A percentile compares a stretch with the other conserved stretches of the same genome.
Evolutionary conservation across 2,113 vertebrate genomes (phyloP).

Genomic region (Falco punctatus): DNA sequence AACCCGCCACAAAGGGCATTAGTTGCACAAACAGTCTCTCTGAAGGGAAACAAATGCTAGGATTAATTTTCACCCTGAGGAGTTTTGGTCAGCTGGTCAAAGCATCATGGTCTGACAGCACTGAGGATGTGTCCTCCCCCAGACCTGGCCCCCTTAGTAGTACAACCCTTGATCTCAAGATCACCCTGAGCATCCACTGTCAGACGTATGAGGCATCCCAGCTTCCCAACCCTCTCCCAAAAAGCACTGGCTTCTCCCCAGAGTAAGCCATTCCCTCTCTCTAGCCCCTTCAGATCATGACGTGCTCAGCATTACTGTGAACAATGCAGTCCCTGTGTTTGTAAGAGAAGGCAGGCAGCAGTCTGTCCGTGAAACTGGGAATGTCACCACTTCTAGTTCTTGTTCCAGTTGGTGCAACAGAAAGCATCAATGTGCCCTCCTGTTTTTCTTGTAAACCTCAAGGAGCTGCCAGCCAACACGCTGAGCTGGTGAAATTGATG

Average conservation of each 20-base stretch:
- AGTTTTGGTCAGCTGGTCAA: neutral
- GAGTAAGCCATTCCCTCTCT: neutral
- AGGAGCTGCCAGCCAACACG: constrained; percentile 30
- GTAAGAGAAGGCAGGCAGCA: neutral
- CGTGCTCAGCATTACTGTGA: neutral
- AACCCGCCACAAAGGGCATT: neutral
- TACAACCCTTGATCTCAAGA: neutral
- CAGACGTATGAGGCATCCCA: neutral
- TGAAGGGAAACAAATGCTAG: neutral
- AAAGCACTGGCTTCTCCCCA: neutral
- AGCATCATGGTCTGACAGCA: neutral
- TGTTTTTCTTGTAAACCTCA: neutral
- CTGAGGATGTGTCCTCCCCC: neutral
- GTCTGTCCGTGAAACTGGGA: neutral
- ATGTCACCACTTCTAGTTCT: neutral
- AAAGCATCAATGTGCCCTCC: neutral
- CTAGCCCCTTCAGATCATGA: fast-evolving
- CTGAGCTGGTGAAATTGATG: constrained; percentile 59
- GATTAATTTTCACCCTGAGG: neutral
- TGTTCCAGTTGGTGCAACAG: neutral
- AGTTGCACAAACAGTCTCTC: neutral
- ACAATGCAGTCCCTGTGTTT: neutral
- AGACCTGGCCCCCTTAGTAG: neutral
- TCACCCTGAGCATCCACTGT: neutral
- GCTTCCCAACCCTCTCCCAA: neutral